These are phyloP conservation scores for Chunga burmeisteri DNA, from an alignment of 2,113 vertebrate genomes.

Conservation along the genomic window DNA sequence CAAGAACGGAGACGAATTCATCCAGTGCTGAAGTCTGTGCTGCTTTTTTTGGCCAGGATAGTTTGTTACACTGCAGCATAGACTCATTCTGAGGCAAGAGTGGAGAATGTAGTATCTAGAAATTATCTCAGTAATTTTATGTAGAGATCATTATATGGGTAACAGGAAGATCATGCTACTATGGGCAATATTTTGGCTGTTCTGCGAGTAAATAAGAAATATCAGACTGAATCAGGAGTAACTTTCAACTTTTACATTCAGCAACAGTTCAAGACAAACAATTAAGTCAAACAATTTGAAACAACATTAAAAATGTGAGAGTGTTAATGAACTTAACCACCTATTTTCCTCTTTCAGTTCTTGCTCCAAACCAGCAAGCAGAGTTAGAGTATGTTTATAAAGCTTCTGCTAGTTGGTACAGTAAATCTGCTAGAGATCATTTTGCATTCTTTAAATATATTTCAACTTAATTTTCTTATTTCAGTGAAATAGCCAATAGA, in stretches of 20 bases:
- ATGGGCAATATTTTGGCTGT: background rate
- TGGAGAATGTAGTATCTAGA: background rate
- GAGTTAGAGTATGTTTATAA: background rate
- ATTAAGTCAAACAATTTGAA: background rate
- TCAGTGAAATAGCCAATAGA: background rate
- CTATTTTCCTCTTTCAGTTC: background rate
- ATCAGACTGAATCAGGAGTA: background rate
- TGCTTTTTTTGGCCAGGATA: background rate
- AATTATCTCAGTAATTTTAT: background rate
- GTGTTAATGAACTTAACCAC: background rate
- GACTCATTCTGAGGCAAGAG: background rate
- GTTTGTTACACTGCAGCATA: background rate
- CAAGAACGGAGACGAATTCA: background rate
- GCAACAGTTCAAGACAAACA: background rate
- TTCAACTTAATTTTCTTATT: background rate
- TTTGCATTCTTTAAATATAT: background rate
- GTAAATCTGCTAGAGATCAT: background rate
- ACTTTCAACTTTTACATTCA: background rate
- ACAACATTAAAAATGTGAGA: background rate
- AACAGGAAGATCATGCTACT: background rate
- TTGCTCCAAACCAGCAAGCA: background rate
- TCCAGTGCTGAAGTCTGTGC: background rate
- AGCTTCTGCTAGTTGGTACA: background rate
- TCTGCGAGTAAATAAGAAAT: background rate
- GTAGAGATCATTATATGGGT: background rate